Conservation (phyloP, 2,888 invertebrate genomes). For the Apotomis capreana region DNA sequence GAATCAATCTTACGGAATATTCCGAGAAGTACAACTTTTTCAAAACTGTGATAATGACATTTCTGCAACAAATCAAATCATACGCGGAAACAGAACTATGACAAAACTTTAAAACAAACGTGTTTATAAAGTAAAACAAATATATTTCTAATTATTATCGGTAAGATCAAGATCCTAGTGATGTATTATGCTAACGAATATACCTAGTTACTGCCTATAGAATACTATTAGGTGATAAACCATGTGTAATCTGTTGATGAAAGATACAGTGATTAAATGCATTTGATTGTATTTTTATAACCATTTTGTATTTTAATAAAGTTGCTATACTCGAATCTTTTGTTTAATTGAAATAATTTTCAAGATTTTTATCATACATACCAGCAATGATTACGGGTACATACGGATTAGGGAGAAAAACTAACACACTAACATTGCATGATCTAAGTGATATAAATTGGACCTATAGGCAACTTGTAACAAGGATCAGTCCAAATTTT, state of each 20-base stretch:
- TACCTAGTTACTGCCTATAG: slow-evolving; percentile 37
- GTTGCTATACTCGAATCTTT: slow-evolving; percentile 79
- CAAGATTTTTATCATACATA: slow-evolving; percentile 23
- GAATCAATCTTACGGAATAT: slow-evolving; percentile 8
- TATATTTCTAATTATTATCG: slow-evolving; percentile 28
- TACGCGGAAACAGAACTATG: not conserved
- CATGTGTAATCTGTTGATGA: slow-evolving; percentile 61
- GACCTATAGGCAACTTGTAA: slow-evolving; percentile 9
- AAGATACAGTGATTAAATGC: slow-evolving; percentile 80
- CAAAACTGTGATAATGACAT: slow-evolving; percentile 30
- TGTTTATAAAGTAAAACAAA: slow-evolving; percentile 7
- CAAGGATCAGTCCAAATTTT: slow-evolving; percentile 9
- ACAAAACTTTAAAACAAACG: not conserved
- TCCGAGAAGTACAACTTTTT: slow-evolving; percentile 25
- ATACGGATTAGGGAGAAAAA: slow-evolving; percentile 21
- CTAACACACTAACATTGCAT: slow-evolving; percentile 41
- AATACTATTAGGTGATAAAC: slow-evolving; percentile 52
- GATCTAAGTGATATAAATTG: slow-evolving; percentile 12
- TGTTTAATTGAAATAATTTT: slow-evolving; percentile 57
- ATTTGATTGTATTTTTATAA: slow-evolving; percentile 84
- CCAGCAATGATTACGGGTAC: not conserved
- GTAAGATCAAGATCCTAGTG: slow-evolving; percentile 38
- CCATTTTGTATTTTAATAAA: slow-evolving; percentile 83
- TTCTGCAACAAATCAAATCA: slow-evolving; percentile 17
- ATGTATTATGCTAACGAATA: slow-evolving; percentile 27